Conservation (phyloP, 2,113 vertebrate species). For the Ailurus styani region DNA sequence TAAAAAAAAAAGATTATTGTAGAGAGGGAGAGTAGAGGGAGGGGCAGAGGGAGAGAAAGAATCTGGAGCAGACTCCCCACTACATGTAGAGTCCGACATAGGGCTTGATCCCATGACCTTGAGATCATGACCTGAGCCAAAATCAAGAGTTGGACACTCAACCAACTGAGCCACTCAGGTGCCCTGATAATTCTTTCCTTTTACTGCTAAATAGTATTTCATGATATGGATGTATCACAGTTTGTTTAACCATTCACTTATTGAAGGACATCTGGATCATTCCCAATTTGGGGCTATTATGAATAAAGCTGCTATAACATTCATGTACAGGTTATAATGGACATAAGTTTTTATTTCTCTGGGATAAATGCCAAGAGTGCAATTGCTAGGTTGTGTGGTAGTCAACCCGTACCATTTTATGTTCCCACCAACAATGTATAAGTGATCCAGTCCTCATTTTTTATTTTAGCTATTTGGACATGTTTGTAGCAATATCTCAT, state of each 20-base stretch:
- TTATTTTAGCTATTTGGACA: background rate
- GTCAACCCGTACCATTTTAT: background rate
- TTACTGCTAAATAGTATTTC: background rate
- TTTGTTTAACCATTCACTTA: background rate
- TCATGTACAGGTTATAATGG: background rate
- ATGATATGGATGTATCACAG: background rate
- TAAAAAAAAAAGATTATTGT: background rate
- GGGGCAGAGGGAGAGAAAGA: background rate
- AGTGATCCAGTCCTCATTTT: background rate
- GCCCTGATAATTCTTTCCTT: background rate
- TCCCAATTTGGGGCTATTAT: conserved; percentile 18
- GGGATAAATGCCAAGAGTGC: background rate
- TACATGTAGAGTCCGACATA: background rate
- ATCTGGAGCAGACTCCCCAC: background rate
- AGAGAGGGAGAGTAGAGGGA: background rate
- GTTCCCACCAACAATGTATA: background rate
- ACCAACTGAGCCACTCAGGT: background rate
- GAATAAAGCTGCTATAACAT: conserved; percentile 2
- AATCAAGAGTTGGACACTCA: background rate
- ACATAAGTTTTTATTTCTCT: background rate
- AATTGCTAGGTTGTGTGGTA: background rate
- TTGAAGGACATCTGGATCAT: background rate
- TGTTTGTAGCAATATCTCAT: background rate
- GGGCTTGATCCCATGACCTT: background rate
- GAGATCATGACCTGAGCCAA: background rate